phyloP scores from a whole-genome alignment of 2,797 vertebrate species.

The Lagothrix lagotricha region DNA sequence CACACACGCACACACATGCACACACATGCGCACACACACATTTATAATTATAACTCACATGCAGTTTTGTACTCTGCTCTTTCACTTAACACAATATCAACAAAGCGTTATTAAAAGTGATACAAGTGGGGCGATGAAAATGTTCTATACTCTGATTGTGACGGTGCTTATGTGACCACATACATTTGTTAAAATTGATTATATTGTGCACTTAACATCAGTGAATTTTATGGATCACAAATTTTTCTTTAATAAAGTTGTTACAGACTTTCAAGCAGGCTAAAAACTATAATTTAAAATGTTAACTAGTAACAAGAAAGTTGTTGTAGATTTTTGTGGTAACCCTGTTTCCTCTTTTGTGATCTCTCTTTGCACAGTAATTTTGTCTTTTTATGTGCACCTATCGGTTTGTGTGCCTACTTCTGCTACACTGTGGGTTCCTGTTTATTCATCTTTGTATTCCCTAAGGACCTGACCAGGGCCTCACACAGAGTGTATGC shows the following conservation, averaged over 20 bases:
- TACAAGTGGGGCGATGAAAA: background rate
- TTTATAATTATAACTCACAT: constrained; percentile 30
- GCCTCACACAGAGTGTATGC: background rate
- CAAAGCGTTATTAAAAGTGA: background rate
- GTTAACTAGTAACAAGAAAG: background rate
- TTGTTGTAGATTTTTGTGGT: background rate
- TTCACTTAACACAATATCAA: background rate
- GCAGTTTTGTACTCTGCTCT: background rate
- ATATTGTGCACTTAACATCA: background rate
- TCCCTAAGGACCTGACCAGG: background rate
- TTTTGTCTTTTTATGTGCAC: background rate
- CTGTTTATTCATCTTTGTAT: background rate
- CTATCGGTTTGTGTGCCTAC: background rate
- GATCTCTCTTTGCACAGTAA: background rate
- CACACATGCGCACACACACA: background rate
- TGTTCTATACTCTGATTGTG: background rate
- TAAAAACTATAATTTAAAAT: constrained; percentile 10
- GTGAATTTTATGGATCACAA: constrained; percentile 29
- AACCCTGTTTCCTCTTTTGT: background rate
- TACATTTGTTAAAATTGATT: background rate
- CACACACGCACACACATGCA: background rate
- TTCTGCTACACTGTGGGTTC: background rate
- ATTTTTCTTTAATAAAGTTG: background rate
- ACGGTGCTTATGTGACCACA: background rate
- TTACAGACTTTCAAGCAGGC: background rate